These are phyloP conservation scores for Perognathus longimembris DNA, from an alignment of 2,113 vertebrate species.

Conservation along the genomic window DNA sequence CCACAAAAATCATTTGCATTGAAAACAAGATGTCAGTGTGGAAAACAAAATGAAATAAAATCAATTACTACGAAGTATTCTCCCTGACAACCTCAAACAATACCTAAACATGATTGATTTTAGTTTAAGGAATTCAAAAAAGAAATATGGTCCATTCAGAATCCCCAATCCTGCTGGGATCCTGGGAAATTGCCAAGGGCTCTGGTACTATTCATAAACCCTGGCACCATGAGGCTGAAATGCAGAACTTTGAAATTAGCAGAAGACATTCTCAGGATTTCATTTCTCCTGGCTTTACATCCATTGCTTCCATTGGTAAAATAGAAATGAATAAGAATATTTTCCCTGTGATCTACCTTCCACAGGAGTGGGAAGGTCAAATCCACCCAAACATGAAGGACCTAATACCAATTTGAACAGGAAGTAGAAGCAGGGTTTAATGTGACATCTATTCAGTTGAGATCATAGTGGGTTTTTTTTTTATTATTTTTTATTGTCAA, in stretches of 20 bases:
- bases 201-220: slow-evolving; percentile 27
- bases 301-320: not conserved
- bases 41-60: slow-evolving; percentile 40
- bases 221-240: not conserved
- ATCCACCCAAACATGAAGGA: not conserved
- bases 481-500: no score
- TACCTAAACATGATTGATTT: slow-evolving; percentile 68
- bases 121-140: slow-evolving; percentile 62
- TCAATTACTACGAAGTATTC: slow-evolving; percentile 62
- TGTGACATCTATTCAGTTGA: not conserved
- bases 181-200: slow-evolving; percentile 44
- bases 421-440: not conserved
- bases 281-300: not conserved
- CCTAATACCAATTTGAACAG: not conserved
- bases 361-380: not conserved
- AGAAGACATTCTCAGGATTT: slow-evolving; percentile 33
- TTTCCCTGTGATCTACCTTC: not conserved
- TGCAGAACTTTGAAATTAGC: not conserved
- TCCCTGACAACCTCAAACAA: slow-evolving; percentile 63
- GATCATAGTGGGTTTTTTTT: not conserved
- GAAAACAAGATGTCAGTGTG: slow-evolving; percentile 55
- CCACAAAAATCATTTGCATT: slow-evolving; percentile 1
- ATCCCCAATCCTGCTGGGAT: slow-evolving; percentile 54
- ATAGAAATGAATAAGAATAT: not conserved
- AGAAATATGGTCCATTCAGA: slow-evolving; percentile 62